These are phyloP conservation scores for Arrhopalites spinosus DNA, from an alignment of 2,888 invertebrate genomes.

Conservation along the genomic window DNA sequence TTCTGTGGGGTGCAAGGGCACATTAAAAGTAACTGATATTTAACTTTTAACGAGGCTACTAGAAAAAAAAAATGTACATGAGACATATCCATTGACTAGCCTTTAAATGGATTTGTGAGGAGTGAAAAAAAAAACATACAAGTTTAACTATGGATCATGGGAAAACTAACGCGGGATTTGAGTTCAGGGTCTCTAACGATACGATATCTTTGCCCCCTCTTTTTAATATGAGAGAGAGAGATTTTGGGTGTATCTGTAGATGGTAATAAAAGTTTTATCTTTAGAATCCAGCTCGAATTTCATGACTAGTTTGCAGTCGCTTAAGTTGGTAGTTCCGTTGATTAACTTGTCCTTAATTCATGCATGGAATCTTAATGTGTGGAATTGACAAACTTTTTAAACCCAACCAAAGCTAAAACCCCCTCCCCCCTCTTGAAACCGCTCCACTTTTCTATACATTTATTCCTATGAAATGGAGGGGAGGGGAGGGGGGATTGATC, in stretches of 20 bases:
- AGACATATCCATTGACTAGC: no score
- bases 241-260: not conserved
- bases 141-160: no score
- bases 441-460: no score
- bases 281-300: conserved; percentile 8
- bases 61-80: no score
- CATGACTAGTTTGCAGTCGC: not conserved
- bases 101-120: no score
- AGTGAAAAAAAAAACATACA: no score
- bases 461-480: not conserved
- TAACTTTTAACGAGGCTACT: no score
- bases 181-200: no score
- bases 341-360: conserved; percentile 25
- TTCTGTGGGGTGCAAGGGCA: no score
- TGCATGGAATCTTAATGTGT: conserved; percentile 25
- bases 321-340: conserved; percentile 9
- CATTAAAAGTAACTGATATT: no score
- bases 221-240: not conserved
- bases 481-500: not conserved
- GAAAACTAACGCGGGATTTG: no score
- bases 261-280: conserved; percentile 1
- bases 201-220: not conserved
- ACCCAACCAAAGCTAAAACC: not conserved
- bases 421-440: not conserved
- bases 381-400: conserved; percentile 15